Percentiles rank a stretch among this genome's conserved stretches.
Evolutionary conservation across 2,113 vertebrate genomes (phyloP).

Genomic region (Percina caprodes): DNA sequence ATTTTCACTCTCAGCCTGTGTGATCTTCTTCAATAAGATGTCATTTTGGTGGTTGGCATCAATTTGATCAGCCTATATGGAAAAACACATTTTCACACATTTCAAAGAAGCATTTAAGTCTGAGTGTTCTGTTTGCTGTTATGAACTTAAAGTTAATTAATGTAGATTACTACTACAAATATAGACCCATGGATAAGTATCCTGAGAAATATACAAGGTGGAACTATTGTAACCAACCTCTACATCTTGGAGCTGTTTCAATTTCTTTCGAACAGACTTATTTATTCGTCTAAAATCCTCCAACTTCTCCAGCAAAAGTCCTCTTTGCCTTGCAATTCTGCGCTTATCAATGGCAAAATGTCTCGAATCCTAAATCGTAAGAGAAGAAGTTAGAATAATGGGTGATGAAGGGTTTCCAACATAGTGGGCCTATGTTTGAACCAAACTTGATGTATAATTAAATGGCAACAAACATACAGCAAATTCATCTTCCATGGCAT

Average conservation of each 20-base stretch:
- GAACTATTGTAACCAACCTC: conserved; percentile 75
- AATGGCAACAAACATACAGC: conserved; percentile 70
- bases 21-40: conserved; percentile 81
- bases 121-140: neutral
- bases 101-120: neutral
- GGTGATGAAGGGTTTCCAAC: neutral
- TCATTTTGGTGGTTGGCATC: conserved; percentile 68
- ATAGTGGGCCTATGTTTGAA: neutral
- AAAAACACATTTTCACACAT: neutral
- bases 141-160: neutral
- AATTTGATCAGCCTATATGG: conserved; percentile 53
- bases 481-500: conserved; percentile 76
- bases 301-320: conserved; percentile 85
- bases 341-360: conserved; percentile 68
- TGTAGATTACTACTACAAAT: neutral
- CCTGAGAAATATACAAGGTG: neutral
- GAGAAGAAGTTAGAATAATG: neutral
- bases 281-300: conserved; percentile 83
- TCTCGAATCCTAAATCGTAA: conserved; percentile 74
- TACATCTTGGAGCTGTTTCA: conserved; percentile 76
- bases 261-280: conserved; percentile 81
- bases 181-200: neutral
- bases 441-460: neutral
- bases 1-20: conserved; percentile 84
- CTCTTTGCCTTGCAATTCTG: conserved; percentile 79